A percentile compares a stretch with the other conserved stretches of the same genome.
Conservation (phyloP, 2,888 invertebrate species). For the Lamellibrachia columna region DNA sequence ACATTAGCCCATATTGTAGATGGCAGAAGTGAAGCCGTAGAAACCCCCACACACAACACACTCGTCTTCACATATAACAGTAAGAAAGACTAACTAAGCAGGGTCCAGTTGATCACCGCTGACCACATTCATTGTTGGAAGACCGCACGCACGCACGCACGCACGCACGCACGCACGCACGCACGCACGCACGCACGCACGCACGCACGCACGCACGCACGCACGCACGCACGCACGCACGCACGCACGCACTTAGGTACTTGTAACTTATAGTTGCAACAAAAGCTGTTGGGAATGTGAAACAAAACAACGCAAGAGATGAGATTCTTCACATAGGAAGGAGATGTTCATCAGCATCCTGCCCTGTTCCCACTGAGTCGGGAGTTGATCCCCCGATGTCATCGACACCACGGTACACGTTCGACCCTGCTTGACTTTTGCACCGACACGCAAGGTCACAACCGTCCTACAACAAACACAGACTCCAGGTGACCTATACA, state of each 20-base stretch:
- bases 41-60: not conserved
- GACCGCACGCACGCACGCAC: not conserved
- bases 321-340: conserved; percentile 56
- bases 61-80: not conserved
- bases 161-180: not conserved
- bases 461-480: conserved; percentile 58
- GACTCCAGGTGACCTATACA: not conserved
- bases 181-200: not conserved
- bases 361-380: conserved; percentile 36
- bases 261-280: not conserved
- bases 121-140: not conserved
- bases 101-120: not conserved
- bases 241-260: not conserved
- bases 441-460: conserved; percentile 63
- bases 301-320: not conserved
- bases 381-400: conserved; percentile 46
- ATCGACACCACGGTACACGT: conserved; percentile 62
- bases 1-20: not conserved
- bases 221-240: not conserved
- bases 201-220: not conserved
- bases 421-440: conserved; percentile 46
- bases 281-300: not conserved
- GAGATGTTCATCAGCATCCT: conserved; percentile 60
- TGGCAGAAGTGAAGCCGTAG: not conserved
- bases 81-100: no score